A percentile compares a stretch with the other conserved stretches of the same genome.
Evolutionary conservation across 1,140 invertebrate genomes (phyloP).

Genomic region (Papilio glaucus): DNA sequence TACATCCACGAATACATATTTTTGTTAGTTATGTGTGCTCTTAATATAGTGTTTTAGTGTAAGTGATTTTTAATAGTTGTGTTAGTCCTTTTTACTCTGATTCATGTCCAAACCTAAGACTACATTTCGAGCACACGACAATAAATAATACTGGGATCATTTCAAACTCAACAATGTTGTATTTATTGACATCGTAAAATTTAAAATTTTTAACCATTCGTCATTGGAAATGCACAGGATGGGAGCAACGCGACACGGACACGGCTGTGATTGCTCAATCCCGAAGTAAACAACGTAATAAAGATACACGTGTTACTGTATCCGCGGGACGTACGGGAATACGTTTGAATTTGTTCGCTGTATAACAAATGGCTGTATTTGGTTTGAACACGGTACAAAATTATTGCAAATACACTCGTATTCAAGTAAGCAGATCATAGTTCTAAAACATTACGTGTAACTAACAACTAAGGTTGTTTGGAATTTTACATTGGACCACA

Average conservation of each 20-base stretch:
- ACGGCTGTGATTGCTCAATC: conserved; percentile 21
- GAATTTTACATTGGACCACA: too few species aligned
- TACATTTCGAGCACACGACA: not conserved
- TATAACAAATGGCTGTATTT: not conserved
- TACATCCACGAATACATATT: too few species aligned
- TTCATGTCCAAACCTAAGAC: too few species aligned
- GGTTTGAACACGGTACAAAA: not conserved
- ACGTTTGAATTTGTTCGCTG: not conserved
- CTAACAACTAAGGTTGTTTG: too few species aligned
- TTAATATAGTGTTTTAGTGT: too few species aligned
- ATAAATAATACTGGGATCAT: not conserved
- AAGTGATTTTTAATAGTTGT: too few species aligned
- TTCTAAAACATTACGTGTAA: too few species aligned
- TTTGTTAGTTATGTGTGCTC: too few species aligned
- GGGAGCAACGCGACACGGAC: not conserved
- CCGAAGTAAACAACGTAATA: conserved; percentile 34
- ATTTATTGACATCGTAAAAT: conserved; percentile 22
- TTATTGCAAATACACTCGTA: not conserved
- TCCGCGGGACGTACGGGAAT: not conserved
- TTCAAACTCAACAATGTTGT: conserved; percentile 13
- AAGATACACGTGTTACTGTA: not conserved
- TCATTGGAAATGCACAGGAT: conserved; percentile 11
- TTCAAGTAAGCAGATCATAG: too few species aligned
- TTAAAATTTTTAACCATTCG: conserved; percentile 16
- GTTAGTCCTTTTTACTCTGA: too few species aligned